Conservation (phyloP, 2,113 vertebrate genomes). For the Chunga burmeisteri region DNA sequence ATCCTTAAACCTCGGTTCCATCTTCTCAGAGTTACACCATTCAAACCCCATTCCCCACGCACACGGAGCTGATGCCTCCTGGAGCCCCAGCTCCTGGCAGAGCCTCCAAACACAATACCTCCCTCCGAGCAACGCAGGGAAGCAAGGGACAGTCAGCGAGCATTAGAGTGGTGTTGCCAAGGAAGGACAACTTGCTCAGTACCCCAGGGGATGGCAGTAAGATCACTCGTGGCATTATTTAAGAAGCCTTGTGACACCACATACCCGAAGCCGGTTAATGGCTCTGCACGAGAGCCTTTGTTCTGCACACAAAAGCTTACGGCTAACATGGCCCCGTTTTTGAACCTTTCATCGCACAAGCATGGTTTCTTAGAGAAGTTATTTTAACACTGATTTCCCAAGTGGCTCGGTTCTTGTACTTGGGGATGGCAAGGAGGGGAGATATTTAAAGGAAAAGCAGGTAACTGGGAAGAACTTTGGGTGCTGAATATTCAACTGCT, state of each 20-base stretch:
- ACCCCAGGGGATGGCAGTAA: not conserved
- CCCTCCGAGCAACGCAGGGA: not conserved
- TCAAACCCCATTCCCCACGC: not conserved
- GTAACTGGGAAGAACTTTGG: constrained; percentile 3
- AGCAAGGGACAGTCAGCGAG: not conserved
- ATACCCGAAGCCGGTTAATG: not conserved
- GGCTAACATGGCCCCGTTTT: not conserved
- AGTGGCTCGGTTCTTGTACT: not conserved
- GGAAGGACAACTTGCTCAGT: not conserved
- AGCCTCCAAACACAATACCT: not conserved
- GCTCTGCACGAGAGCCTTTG: not conserved
- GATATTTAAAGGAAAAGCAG: not conserved
- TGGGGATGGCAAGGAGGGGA: not conserved
- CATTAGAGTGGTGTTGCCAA: not conserved
- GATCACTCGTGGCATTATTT: not conserved
- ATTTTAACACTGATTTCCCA: not conserved
- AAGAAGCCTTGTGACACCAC: not conserved
- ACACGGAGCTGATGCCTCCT: accelerated
- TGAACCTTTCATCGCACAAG: not conserved
- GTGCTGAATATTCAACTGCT: not conserved
- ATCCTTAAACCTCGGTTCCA: not conserved
- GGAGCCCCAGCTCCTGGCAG: accelerated
- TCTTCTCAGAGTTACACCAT: not conserved
- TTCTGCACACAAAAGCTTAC: constrained; percentile 38
- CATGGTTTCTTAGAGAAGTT: not conserved